Percentiles rank a stretch among this genome's conserved stretches.
Evolutionary conservation across 2,113 vertebrate genomes (phyloP).

Genomic region (Spea bombifrons): DNA sequence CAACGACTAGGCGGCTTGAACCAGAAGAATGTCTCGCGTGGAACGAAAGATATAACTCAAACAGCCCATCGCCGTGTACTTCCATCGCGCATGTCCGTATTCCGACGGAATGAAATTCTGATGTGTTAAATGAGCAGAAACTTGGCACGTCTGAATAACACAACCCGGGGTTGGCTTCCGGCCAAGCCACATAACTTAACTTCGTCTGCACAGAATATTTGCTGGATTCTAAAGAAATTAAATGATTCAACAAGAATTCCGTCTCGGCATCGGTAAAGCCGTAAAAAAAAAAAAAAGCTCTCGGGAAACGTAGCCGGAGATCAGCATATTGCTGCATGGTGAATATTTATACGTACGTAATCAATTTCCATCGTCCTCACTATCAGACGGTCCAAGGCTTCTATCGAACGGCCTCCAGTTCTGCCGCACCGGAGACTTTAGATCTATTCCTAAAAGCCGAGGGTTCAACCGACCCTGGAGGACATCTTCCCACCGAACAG

Average conservation of each 20-base stretch:
- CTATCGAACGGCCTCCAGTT: neutral
- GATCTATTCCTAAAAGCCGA: neutral
- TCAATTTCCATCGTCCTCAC: neutral
- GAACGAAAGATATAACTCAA: too few species aligned
- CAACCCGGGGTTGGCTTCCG: neutral
- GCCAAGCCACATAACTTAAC: neutral
- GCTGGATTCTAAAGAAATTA: neutral
- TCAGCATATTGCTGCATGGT: neutral
- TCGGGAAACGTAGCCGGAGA: neutral
- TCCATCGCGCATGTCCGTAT: too few species aligned
- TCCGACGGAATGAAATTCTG: too few species aligned
- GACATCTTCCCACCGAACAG: too few species aligned
- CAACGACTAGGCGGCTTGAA: too few species aligned
- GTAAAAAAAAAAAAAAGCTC: neutral
- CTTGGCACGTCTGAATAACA: neutral
- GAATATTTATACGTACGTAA: neutral
- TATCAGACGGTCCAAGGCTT: neutral
- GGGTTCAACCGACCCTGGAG: neutral
- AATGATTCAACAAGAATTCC: too few species aligned
- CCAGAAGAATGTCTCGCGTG: too few species aligned
- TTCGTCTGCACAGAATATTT: neutral
- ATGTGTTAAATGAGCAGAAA: neutral
- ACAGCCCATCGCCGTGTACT: too few species aligned
- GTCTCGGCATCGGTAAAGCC: neutral
- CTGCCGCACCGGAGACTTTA: neutral